These are phyloP conservation scores for Noctilio leporinus DNA, from an alignment of 2,113 vertebrate genomes.

Conservation along the genomic window DNA sequence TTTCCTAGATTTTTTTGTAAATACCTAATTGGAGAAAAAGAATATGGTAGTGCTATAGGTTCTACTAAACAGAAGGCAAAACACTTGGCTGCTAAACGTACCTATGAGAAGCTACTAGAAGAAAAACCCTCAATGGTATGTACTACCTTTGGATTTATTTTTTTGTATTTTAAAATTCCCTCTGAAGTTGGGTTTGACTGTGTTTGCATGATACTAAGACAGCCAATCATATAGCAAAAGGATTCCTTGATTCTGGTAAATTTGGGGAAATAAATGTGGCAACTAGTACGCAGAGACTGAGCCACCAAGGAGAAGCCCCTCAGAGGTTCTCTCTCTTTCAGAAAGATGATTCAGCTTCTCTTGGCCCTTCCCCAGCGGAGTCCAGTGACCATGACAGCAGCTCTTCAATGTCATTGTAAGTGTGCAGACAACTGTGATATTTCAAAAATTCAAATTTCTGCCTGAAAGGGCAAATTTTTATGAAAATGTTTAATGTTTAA, in stretches of 20 bases:
- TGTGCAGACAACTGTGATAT: background rate
- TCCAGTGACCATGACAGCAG: accelerated
- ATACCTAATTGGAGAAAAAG: conserved; percentile 34
- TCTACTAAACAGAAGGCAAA: conserved; percentile 55
- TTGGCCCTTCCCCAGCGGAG: accelerated
- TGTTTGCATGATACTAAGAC: background rate
- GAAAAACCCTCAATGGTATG: background rate
- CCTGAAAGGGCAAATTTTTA: background rate
- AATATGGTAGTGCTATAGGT: conserved; percentile 44
- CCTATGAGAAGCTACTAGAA: background rate
- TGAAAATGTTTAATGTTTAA: background rate
- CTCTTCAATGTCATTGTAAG: background rate
- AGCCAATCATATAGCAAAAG: background rate
- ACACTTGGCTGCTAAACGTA: conserved; percentile 71
- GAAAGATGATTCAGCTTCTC: accelerated
- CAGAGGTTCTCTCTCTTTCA: background rate
- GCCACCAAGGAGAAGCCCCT: background rate
- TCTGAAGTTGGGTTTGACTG: background rate
- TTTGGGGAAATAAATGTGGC: background rate
- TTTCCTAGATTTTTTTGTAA: conserved; percentile 63
- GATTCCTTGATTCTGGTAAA: background rate
- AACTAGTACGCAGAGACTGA: background rate
- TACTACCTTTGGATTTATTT: conserved; percentile 2
- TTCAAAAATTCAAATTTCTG: background rate
- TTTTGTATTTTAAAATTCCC: background rate